phyloP scores from a whole-genome alignment of 2,797 vertebrate genomes.

The Pangasius larnaudii region DNA sequence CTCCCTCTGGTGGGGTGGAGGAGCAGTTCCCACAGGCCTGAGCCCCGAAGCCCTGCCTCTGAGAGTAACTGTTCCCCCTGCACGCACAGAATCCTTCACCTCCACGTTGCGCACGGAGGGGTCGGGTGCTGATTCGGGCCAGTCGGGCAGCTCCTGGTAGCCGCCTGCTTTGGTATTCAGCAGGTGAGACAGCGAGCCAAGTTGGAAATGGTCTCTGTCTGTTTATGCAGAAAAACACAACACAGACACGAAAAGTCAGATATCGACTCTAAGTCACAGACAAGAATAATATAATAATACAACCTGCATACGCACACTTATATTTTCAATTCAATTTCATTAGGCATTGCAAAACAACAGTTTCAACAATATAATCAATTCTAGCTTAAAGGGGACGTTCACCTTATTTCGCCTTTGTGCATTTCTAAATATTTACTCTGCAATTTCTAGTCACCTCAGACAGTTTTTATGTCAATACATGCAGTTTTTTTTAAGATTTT shows the following conservation, averaged over 20 bases:
- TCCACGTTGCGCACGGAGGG: conserved; percentile 99
- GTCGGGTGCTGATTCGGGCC: conserved; percentile 93
- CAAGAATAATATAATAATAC: background rate
- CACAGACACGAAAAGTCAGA: background rate
- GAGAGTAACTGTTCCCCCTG: conserved; percentile 82
- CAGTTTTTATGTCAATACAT: no score
- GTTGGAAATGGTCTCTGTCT: conserved; percentile 98
- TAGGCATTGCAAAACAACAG: background rate
- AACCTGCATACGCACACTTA: background rate
- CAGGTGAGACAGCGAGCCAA: conserved; percentile 95
- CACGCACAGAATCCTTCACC: conserved; percentile 92
- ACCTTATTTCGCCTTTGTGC: background rate
- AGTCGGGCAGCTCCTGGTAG: conserved; percentile 97
- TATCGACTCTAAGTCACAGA: background rate
- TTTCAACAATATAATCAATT: background rate
- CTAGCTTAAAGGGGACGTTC: background rate
- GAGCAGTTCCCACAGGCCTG: conserved; percentile 70
- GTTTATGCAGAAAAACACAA: conserved; percentile 20
- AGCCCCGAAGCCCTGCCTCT: conserved; percentile 70
- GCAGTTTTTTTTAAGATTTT: no score
- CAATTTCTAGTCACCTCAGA: background rate
- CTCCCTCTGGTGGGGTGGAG: conserved; percentile 61
- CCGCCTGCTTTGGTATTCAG: conserved; percentile 95
- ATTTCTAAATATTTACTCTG: background rate
- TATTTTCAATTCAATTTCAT: background rate